phyloP scores from a whole-genome alignment of 1,140 invertebrate genomes.

The Schlechtendalia chinensis region DNA sequence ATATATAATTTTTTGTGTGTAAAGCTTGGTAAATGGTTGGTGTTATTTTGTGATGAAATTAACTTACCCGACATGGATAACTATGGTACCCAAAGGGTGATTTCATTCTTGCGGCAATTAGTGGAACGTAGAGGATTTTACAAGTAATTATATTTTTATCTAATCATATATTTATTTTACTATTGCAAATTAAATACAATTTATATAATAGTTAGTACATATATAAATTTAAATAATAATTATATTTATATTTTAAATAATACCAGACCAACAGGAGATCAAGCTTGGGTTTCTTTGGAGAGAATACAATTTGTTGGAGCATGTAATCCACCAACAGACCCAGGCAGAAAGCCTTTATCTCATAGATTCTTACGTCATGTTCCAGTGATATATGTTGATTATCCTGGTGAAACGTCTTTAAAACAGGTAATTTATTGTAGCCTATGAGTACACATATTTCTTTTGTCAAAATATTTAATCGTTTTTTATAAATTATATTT shows the following conservation, averaged over 20 bases:
- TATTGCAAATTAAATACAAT: not conserved
- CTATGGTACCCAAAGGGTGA: slow-evolving; percentile 97
- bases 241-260: not conserved
- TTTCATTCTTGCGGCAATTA: slow-evolving; percentile 95
- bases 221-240: too few species aligned
- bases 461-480: slow-evolving; percentile 31
- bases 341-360: slow-evolving; percentile 94
- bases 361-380: slow-evolving; percentile 92
- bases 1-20: slow-evolving; percentile 53
- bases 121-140: slow-evolving; percentile 94
- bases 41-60: slow-evolving; percentile 99
- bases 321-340: slow-evolving; percentile 99
- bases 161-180: not conserved
- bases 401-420: slow-evolving; percentile 95
- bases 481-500: not conserved
- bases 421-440: slow-evolving; percentile 72
- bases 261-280: slow-evolving; percentile 68
- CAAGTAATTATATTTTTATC: slow-evolving; percentile 57
- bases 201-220: not conserved
- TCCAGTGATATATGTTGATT: slow-evolving; percentile 99
- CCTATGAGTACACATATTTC: too few species aligned
- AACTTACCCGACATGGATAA: slow-evolving; percentile 99
- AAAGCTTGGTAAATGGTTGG: slow-evolving; percentile 94
- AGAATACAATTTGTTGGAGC: slow-evolving; percentile 99
- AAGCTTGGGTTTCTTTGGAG: slow-evolving; percentile 95